Conservation (phyloP, 2,888 invertebrate genomes). For the Oscheius sp. region DNA sequence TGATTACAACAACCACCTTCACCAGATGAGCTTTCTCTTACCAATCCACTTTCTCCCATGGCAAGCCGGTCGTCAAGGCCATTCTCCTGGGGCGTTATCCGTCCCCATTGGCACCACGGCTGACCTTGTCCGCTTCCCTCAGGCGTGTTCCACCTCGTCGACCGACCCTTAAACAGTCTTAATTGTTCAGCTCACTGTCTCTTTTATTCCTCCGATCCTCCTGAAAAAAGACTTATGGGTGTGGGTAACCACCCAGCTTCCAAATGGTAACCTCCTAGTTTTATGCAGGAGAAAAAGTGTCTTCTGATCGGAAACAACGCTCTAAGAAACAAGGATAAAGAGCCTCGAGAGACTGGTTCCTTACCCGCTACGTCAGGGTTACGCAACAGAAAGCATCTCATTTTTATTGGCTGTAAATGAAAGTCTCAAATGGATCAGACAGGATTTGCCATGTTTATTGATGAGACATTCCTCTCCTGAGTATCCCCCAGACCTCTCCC, state of each 20-base stretch:
- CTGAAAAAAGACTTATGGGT: neutral
- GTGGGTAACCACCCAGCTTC: neutral
- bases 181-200: constrained; percentile 15
- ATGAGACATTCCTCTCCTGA: constrained; percentile 1
- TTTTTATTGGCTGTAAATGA: no score
- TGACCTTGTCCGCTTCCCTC: constrained; percentile 12
- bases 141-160: constrained; percentile 4
- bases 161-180: constrained; percentile 8
- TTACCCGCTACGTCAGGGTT: neutral
- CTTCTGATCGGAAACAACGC: no score
- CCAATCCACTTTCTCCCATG: constrained; percentile 30
- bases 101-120: constrained; percentile 7
- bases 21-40: neutral
- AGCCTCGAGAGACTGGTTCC: neutral
- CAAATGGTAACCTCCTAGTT: no score
- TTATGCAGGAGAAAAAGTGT: neutral
- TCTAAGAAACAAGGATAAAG: no score
- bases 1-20: neutral
- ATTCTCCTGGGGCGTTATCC: constrained; percentile 22
- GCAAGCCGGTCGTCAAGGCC: constrained; percentile 31
- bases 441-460: neutral
- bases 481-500: neutral
- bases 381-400: no score
- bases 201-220: neutral
- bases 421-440: neutral